phyloP scores from a whole-genome alignment of 2,888 invertebrate genomes.

The Bursaphelenchus okinawaensis region DNA sequence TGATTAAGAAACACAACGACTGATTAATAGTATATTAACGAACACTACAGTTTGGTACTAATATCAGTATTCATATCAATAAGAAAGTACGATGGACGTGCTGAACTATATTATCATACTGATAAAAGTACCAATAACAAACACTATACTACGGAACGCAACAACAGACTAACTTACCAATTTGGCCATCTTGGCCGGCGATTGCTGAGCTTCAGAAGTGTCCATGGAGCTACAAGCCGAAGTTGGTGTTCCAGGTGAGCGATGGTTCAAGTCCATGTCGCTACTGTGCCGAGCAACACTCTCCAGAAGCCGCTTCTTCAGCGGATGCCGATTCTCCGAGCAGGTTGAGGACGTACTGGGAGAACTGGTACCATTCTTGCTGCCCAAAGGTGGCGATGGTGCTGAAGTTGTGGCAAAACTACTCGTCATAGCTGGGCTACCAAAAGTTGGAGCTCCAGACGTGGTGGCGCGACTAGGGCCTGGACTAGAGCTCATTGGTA shows the following conservation, averaged over 20 bases:
- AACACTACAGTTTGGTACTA: no score
- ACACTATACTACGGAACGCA: no score
- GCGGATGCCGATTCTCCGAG: constrained; percentile 18
- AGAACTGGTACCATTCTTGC: constrained; percentile 9
- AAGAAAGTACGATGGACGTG: no score
- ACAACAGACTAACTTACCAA: constrained; percentile 22
- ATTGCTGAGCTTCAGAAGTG: constrained; percentile 18
- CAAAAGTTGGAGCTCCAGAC: no score
- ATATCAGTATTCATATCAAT: no score
- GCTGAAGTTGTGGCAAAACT: constrained; percentile 9
- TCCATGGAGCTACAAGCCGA: constrained; percentile 8
- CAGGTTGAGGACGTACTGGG: constrained; percentile 17
- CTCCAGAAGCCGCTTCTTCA: constrained; percentile 31
- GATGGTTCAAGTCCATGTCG: neutral
- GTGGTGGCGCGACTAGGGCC: neutral
- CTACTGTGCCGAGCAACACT: constrained; percentile 13
- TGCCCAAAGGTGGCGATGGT: constrained; percentile 12
- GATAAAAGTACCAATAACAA: neutral
- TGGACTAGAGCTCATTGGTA: constrained; percentile 16
- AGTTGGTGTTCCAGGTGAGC: neutral
- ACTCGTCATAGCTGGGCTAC: constrained; percentile 6
- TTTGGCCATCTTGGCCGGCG: constrained; percentile 29
- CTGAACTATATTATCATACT: neutral
- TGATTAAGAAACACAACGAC: no score
- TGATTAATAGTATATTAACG: no score